Evolutionary conservation across 2,888 invertebrate genomes (phyloP).

Genomic region (Volucella bombylans): DNA sequence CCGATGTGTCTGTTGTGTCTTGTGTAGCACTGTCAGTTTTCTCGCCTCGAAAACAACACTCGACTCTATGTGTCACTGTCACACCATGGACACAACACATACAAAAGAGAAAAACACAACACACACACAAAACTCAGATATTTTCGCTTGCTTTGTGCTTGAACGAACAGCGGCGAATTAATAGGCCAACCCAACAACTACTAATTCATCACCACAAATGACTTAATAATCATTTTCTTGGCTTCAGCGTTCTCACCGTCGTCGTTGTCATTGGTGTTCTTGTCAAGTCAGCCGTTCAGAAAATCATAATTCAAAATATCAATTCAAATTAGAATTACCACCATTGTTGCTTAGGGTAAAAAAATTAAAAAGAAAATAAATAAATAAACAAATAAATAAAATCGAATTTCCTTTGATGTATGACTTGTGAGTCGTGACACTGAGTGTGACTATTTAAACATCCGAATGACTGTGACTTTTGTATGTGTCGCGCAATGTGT

Average conservation of each 20-base stretch:
- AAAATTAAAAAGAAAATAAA: not conserved
- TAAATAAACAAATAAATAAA: too few species aligned
- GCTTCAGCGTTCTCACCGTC: not conserved
- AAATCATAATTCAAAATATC: too few species aligned
- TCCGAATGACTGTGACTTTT: too few species aligned
- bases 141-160: constrained; percentile 38
- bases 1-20: constrained; percentile 65
- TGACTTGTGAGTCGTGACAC: too few species aligned
- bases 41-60: constrained; percentile 37
- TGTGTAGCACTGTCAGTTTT: constrained; percentile 14
- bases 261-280: constrained; percentile 40
- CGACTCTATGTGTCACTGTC: constrained; percentile 37
- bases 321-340: too few species aligned
- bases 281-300: too few species aligned
- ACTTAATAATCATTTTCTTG: constrained; percentile 57
- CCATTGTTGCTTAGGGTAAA: too few species aligned
- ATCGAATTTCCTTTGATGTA: too few species aligned
- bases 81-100: constrained; percentile 11
- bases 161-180: constrained; percentile 34
- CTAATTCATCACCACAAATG: constrained; percentile 67
- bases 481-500: constrained; percentile 1
- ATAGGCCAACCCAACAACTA: constrained; percentile 36
- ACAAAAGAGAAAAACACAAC: not conserved
- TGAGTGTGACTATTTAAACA: too few species aligned
- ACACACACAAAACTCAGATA: not conserved